These are phyloP conservation scores for Syngnathus rostellatus DNA, from an alignment of 2,797 vertebrate species.

Conservation along the genomic window DNA sequence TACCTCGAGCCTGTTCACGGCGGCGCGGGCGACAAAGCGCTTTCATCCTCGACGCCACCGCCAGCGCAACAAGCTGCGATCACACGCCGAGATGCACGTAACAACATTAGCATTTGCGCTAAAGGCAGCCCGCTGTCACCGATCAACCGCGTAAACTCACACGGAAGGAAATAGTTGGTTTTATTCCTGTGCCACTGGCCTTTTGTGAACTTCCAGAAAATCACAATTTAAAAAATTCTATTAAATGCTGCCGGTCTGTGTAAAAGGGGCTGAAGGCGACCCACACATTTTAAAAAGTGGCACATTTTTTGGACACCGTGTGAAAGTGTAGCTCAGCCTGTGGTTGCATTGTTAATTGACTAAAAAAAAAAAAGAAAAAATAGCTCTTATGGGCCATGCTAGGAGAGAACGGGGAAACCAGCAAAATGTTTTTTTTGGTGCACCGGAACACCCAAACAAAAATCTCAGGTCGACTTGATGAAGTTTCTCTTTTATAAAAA, in stretches of 20 bases:
- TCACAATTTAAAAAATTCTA: not conserved
- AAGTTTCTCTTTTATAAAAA: not conserved
- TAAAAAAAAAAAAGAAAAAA: too few species aligned
- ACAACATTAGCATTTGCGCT: constrained; percentile 5
- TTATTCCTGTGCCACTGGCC: not conserved
- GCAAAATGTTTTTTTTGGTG: not conserved
- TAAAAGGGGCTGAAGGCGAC: not conserved
- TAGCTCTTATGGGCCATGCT: too few species aligned
- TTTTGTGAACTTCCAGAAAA: not conserved
- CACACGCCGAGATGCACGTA: not conserved
- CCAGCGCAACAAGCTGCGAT: constrained; percentile 3
- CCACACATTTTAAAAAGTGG: not conserved
- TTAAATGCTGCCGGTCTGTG: not conserved
- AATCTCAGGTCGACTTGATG: not conserved
- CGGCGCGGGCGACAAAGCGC: not conserved
- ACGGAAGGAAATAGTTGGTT: not conserved
- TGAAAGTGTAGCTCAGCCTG: too few species aligned
- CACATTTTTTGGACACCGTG: too few species aligned
- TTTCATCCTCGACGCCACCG: constrained; percentile 1
- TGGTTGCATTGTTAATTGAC: too few species aligned
- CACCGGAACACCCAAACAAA: not conserved
- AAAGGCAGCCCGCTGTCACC: constrained; percentile 1
- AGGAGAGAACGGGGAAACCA: too few species aligned
- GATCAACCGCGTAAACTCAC: not conserved
- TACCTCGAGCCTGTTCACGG: not conserved